Conservation (phyloP, 2,113 vertebrate species). For the Rhabdornis inornatus region DNA sequence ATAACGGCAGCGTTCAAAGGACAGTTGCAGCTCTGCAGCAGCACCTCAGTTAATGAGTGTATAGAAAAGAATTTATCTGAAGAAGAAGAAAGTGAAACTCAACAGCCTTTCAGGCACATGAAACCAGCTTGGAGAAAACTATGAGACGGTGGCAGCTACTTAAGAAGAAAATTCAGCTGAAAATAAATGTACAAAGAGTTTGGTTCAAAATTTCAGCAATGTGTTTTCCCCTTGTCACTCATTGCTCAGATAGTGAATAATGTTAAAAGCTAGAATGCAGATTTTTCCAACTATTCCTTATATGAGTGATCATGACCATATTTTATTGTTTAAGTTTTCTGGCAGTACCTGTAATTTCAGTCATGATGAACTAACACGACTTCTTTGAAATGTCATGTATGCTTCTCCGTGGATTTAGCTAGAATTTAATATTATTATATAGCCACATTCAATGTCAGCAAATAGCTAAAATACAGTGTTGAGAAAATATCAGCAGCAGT, state of each 20-base stretch:
- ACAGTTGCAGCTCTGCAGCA: slow-evolving; percentile 11
- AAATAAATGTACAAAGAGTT: neutral
- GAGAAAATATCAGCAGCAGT: slow-evolving; percentile 1
- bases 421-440: neutral
- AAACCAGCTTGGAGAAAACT: slow-evolving; percentile 46
- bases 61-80: slow-evolving; percentile 48
- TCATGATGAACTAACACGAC: neutral
- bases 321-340: slow-evolving; percentile 1
- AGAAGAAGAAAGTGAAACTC: slow-evolving; percentile 40
- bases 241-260: neutral
- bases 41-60: slow-evolving; percentile 56
- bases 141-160: slow-evolving; percentile 24
- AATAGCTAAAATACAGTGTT: slow-evolving; percentile 1
- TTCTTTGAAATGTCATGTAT: slow-evolving; percentile 15
- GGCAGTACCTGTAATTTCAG: slow-evolving; percentile 10
- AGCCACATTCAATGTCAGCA: neutral
- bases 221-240: neutral
- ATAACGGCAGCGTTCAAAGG: slow-evolving; percentile 56
- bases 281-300: neutral
- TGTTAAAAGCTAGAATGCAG: neutral
- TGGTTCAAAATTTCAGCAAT: slow-evolving; percentile 12
- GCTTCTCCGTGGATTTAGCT: neutral
- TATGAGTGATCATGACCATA: neutral
- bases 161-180: slow-evolving; percentile 29
- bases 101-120: slow-evolving; percentile 48